A percentile compares a stretch with the other conserved stretches of the same genome.
These are phyloP conservation scores for Pollenia amentaria DNA, from an alignment of 2,888 invertebrate genomes.

Conservation along the genomic window DNA sequence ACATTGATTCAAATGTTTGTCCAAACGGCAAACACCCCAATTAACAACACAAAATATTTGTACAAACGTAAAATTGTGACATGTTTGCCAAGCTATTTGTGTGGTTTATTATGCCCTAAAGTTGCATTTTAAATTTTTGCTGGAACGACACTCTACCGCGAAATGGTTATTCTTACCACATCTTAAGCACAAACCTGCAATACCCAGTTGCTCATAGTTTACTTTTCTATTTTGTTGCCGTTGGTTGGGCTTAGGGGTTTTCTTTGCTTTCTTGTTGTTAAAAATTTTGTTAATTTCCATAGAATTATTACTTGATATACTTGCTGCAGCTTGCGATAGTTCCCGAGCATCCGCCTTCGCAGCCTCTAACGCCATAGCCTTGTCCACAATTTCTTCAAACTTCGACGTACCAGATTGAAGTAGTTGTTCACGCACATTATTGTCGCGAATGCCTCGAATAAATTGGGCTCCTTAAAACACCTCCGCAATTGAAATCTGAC, in stretches of 20 bases:
- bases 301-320: not conserved
- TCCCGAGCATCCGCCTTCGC: conserved; percentile 10
- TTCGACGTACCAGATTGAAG: not conserved
- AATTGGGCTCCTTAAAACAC: not conserved
- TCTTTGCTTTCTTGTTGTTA: conserved; percentile 5
- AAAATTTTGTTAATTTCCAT: conserved; percentile 4
- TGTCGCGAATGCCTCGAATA: not conserved
- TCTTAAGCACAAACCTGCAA: not conserved
- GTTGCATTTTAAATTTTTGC: too few species aligned
- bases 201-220: conserved; percentile 4
- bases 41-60: too few species aligned
- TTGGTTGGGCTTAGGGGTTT: not conserved
- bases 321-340: not conserved
- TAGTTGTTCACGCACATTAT: not conserved
- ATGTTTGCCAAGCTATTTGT: too few species aligned
- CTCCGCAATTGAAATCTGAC: not conserved
- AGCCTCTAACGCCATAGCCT: conserved; percentile 54
- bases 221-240: conserved; percentile 8
- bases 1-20: too few species aligned
- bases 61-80: too few species aligned
- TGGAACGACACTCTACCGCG: conserved; percentile 34
- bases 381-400: conserved; percentile 39
- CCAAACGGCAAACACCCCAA: too few species aligned
- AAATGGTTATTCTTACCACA: conserved; percentile 51
- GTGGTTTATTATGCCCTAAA: too few species aligned